A percentile compares a stretch with the other conserved stretches of the same genome.
These are phyloP conservation scores for Penelope pileata DNA, from an alignment of 2,113 vertebrate genomes.

Conservation along the genomic window DNA sequence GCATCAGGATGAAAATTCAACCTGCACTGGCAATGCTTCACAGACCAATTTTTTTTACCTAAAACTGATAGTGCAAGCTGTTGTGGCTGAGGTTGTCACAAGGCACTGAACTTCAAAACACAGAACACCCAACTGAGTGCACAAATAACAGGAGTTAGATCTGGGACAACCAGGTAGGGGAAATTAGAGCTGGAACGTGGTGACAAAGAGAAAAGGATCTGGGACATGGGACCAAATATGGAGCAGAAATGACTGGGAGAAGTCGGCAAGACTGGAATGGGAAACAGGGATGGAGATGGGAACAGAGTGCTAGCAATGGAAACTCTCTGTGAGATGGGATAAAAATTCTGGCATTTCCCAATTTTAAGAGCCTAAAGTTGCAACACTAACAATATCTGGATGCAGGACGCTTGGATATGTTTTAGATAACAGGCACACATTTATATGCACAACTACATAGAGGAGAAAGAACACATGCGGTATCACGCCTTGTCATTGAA, in stretches of 20 bases:
- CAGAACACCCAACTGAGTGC: background rate
- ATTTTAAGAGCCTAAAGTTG: background rate
- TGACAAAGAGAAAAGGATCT: background rate
- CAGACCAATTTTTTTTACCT: background rate
- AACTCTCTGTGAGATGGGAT: background rate
- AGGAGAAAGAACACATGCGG: background rate
- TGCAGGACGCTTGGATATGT: background rate
- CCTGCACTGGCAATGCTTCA: background rate
- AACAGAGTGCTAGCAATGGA: background rate
- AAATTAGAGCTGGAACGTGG: background rate
- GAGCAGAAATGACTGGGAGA: background rate
- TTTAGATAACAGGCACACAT: background rate
- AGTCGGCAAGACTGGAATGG: background rate
- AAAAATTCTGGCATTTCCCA: background rate
- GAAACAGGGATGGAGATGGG: background rate
- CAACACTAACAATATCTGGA: background rate
- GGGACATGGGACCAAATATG: background rate
- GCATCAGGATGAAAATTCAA: background rate
- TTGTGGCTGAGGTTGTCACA: background rate
- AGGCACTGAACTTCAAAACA: background rate
- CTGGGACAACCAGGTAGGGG: background rate
- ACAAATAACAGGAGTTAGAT: background rate
- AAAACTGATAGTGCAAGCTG: background rate
- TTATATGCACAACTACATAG: background rate
- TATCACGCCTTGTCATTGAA: background rate